Base-by-base conservation (phyloP, 2,797 vertebrate species). In the Platalea minor region DNA sequence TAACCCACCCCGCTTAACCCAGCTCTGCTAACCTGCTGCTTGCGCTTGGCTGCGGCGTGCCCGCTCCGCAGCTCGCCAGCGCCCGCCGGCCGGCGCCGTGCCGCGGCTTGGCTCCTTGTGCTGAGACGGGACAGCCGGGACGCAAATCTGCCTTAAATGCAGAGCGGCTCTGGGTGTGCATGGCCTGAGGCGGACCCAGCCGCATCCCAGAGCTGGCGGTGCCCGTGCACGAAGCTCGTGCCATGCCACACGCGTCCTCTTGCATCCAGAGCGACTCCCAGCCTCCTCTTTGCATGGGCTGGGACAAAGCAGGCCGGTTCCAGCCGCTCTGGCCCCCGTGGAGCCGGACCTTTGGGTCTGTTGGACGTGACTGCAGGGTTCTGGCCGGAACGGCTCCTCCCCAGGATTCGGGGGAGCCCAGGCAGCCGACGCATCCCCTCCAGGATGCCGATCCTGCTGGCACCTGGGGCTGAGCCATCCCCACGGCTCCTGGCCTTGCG, bases 361-460 rank as follows among this genome's bases (percentile, higher is more conserved):
- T 26, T 59, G 90, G 89, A 46, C 0, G 6, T 4, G 46, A 25
- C 31, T 9, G 17, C 4, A 2, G 33, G 35, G n/a, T 18, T 60
- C 13, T 12, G 37, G 65, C 65, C 14, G 6, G 12, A 45, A 13
- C 3, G 1, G 59, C 74, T 59, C 60, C 67, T 79, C 25, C 20
- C 18, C 0, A 6, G 21, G n/a, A 19, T 39, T 24, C 1, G 5
- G 19, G 64, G 48, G 39, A 54, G 23, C 85, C 43, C 5, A 2
- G 17, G 59, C 1, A 0, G 17, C 37, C 5, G 1, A 10, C 0
- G 4, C 26, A 4, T 35, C 51, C 69, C 61, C 26, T 7, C 3
- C 4, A 19, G 35, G 76, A 9, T 19, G 33, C 75, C 1, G 4
- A 11, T 72, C 10, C 31, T 2, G 1, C 14, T 21, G 31, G 17